Base-by-base conservation (phyloP, 2,113 vertebrate genomes). In the Sinocyclocheilus anophthalmus region DNA sequence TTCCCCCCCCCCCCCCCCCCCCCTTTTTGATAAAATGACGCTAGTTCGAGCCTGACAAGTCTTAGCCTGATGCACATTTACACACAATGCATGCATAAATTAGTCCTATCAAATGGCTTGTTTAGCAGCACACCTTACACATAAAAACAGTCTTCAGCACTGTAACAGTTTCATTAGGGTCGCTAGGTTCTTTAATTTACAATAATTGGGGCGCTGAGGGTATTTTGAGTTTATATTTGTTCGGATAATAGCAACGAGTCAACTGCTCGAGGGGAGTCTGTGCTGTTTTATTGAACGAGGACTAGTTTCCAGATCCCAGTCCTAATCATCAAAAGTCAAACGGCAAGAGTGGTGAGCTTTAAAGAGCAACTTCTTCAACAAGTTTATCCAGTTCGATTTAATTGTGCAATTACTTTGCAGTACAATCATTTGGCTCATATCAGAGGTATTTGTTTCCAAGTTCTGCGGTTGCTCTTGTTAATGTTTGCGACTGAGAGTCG, bases 151-250 rank as follows among this genome's bases (percentile, higher is more conserved):
- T 33, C 30, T 39, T 39, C 39, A 39, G 39, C 5, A 39, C 92
- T 92, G 86, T 91, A 94, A 92, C 92, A 89, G 90, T 92, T 89
- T 89, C 89, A 92, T 93, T 93, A 94, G 91, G 89, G 84, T 61
- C 88, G 87, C 87, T 86, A 59, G 89, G 92, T 90, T 93, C 93
- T 93, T 93, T 94, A 90, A 94, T 94, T 94, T 93, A 84, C 90
- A 90, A 91, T 92, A 91, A 94, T 92, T 87, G 90, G 92, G 90
- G 86, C 87, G 80, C 90, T 88, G 87, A 88, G 89, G 85, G 91
- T 87, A 75, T 85, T 87, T 80, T 13, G 55, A 67, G 42, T 83
- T 85, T 83, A 87, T 79, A 57, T 89, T 83, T 72, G 50, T 72
- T 7, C n/a, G 42, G 85, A 88, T 88, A 76, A 84, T 70, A 83